Base-by-base conservation (phyloP, 2,113 vertebrate genomes). In the Ondatra zibethicus region DNA sequence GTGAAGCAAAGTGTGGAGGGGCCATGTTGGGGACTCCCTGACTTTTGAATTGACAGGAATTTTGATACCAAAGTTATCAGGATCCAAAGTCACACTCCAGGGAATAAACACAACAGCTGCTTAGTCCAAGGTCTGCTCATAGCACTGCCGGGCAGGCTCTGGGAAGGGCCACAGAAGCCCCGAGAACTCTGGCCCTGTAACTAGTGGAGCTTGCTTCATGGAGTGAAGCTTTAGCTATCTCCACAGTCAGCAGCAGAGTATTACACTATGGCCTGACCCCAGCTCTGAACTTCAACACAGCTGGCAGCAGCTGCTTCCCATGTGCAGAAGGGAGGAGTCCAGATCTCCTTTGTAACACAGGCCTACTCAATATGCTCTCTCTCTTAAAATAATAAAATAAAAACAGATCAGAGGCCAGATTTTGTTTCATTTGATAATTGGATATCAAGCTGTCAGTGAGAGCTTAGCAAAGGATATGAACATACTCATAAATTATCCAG, bases 381-480 rank as follows among this genome's bases (percentile, higher is more conserved):
- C 50, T 50, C 39, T 87, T 25, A 33, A n/a, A 47, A 87, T 39
- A 33, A 19, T 33, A 47, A n/a, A 33, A 84, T 42, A 63, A 47
- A 14, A 90, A 42, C 19, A 95, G 65, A 81, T 65, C 65, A 52
- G 89, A 82, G 50, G 52, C 2, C 42, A 93, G 80, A 82, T 86
- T 97, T 97, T 93, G 88, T 95, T 96, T 97, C 87, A 19, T 58
- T 97, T 93, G 85, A 63, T 72, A 89, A 96, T 89, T 77, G 39
- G 95, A 82, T 70, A 94, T 93, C 90, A 97, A 92, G 81, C 88
- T 96, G 97, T 86, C 76, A 91, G 72, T 81, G 75, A 93, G 92
- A 87, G 65, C 89, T 92, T 81, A 95, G 86, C 45, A 73, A 96
- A 97, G 95, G 96, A 88, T 78, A 91, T 73, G 76, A 93, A 93